Evolutionary conservation across 2,888 invertebrate genomes (phyloP).

Genomic region (Xylota sylvarum): DNA sequence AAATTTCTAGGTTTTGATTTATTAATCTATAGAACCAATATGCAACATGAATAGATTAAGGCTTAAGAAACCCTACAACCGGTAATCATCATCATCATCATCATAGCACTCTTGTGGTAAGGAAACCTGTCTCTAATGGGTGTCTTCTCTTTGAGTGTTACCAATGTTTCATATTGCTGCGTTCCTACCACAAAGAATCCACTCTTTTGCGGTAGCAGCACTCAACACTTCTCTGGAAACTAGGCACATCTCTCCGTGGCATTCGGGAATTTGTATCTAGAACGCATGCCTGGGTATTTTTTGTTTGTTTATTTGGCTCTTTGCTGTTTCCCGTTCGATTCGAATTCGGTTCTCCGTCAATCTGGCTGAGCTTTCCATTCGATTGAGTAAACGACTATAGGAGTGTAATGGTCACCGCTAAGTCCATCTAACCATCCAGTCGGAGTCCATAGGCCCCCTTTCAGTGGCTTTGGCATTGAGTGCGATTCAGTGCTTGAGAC

Average conservation of each 20-base stretch:
- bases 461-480: constrained; percentile 79
- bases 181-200: constrained; percentile 54
- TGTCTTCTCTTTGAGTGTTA: constrained; percentile 67
- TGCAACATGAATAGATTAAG: background rate
- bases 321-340: constrained; percentile 59
- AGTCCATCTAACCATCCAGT: constrained; percentile 72
- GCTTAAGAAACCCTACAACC: background rate
- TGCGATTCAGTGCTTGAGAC: constrained; percentile 83
- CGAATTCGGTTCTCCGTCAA: constrained; percentile 72
- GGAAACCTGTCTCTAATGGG: constrained; percentile 36
- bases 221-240: constrained; percentile 54
- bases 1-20: background rate
- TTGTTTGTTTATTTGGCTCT: constrained; percentile 42
- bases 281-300: constrained; percentile 72
- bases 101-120: background rate
- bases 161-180: constrained; percentile 62
- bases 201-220: constrained; percentile 16
- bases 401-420: constrained; percentile 75
- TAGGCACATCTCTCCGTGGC: constrained; percentile 51
- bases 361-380: constrained; percentile 75
- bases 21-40: background rate
- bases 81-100: constrained; percentile 24
- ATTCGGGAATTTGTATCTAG: constrained; percentile 73
- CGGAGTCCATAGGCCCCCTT: constrained; percentile 70
- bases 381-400: constrained; percentile 72